A percentile compares a stretch with the other conserved stretches of the same genome.
Evolutionary conservation across 1,140 invertebrate genomes (phyloP).

Genomic region (Cheumatopsyche charites): DNA sequence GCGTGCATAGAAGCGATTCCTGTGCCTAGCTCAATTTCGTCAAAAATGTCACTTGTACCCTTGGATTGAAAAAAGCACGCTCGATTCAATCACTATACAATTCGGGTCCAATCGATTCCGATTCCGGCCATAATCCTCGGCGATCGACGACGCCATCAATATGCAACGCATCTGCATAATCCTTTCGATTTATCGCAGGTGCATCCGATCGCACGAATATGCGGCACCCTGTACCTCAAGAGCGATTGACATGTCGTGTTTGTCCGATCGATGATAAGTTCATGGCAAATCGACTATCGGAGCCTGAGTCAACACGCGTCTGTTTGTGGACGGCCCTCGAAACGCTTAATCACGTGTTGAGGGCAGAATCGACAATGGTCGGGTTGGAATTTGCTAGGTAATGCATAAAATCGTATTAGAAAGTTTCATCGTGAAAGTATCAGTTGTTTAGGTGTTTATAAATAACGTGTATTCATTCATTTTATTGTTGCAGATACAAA

Average conservation of each 20-base stretch:
- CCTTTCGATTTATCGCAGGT: constrained; percentile 31
- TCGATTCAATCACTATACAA: neutral
- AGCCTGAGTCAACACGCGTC: constrained; percentile 47
- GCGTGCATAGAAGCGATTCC: too few species aligned
- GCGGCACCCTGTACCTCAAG: neutral
- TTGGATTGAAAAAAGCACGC: neutral
- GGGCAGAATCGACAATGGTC: too few species aligned
- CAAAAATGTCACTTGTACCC: too few species aligned
- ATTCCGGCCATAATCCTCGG: neutral
- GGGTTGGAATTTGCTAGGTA: too few species aligned
- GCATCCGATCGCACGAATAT: constrained; percentile 20
- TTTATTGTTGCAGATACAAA: too few species aligned
- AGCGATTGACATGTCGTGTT: constrained; percentile 52
- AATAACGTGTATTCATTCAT: too few species aligned
- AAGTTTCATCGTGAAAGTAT: too few species aligned
- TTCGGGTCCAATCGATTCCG: too few species aligned
- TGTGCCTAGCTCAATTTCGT: too few species aligned
- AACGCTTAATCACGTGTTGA: too few species aligned
- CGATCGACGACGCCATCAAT: constrained; percentile 30
- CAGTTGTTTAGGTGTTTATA: too few species aligned
- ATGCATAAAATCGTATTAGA: too few species aligned
- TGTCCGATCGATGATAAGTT: constrained; percentile 51
- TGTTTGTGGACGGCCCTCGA: constrained; percentile 14
- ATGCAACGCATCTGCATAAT: constrained; percentile 35
- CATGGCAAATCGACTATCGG: constrained; percentile 50